These are phyloP conservation scores for Acrobasis repandana DNA, from an alignment of 2,888 invertebrate genomes.

Conservation along the genomic window DNA sequence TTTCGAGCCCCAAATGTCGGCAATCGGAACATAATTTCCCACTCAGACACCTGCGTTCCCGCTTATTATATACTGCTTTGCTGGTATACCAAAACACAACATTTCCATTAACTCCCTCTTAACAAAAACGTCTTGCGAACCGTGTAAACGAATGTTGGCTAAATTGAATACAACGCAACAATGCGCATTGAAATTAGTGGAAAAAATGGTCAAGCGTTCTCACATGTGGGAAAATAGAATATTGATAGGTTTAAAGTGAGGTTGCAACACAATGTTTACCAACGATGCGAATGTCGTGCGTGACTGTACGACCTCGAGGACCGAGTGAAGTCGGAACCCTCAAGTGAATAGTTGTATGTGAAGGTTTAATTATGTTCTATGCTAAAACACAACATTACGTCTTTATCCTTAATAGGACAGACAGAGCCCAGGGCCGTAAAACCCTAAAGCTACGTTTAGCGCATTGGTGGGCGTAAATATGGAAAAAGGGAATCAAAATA, in stretches of 20 bases:
- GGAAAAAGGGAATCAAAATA: too few relatives aligned
- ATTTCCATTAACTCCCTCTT: slow-evolving; percentile 22
- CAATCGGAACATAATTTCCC: slow-evolving; percentile 24
- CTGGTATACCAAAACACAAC: slow-evolving; percentile 19
- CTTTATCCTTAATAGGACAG: too few relatives aligned
- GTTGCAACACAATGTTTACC: slow-evolving; percentile 67
- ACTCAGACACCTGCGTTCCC: slow-evolving; percentile 21
- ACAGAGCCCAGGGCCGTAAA: too few relatives aligned
- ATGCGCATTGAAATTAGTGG: slow-evolving; percentile 35
- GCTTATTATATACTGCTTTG: slow-evolving; percentile 15
- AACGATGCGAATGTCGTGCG: slow-evolving; percentile 66
- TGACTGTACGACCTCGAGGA: slow-evolving; percentile 28
- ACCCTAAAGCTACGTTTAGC: too few relatives aligned
- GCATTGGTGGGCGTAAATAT: too few relatives aligned
- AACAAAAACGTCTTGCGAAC: slow-evolving; percentile 14
- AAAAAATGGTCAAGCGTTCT: slow-evolving; percentile 47
- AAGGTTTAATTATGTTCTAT: background rate
- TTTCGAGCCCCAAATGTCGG: slow-evolving; percentile 18
- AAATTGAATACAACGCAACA: slow-evolving; percentile 18
- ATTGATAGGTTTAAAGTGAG: slow-evolving; percentile 67
- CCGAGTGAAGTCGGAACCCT: slow-evolving; percentile 6
- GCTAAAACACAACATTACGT: too few relatives aligned
- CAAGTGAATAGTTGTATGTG: slow-evolving; percentile 6
- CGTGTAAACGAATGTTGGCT: slow-evolving; percentile 16
- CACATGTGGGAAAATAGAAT: slow-evolving; percentile 41